A percentile compares a stretch with the other conserved stretches of the same genome.
Conservation (phyloP, 2,797 vertebrate genomes). For the Peromyscus aztecus region DNA sequence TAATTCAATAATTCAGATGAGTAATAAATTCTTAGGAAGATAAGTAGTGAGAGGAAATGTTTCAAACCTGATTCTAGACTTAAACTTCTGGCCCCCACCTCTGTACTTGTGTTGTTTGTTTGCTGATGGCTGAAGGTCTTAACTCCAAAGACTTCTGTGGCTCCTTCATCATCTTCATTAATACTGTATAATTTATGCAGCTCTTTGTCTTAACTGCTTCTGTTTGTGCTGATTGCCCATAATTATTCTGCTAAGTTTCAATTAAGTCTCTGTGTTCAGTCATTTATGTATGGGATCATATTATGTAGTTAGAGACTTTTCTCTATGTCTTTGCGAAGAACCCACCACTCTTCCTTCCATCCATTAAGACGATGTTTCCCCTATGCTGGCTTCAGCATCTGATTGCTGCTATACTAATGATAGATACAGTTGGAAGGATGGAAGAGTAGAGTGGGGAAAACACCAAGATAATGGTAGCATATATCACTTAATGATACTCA, state of each 20-base stretch:
- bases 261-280: slow-evolving; percentile 49
- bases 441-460: neutral
- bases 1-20: neutral
- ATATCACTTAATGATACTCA: neutral
- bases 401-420: neutral
- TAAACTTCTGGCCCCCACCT: neutral
- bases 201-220: slow-evolving; percentile 41
- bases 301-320: neutral
- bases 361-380: neutral
- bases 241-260: slow-evolving; percentile 67
- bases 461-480: neutral
- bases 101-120: neutral
- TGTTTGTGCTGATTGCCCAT: neutral
- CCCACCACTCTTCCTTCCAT: neutral
- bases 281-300: neutral
- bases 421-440: neutral
- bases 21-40: neutral
- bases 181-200: neutral
- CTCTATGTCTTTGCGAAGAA: slow-evolving; percentile 40
- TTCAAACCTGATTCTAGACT: neutral
- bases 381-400: neutral
- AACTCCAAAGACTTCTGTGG: neutral
- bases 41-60: slow-evolving; percentile 9
- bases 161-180: neutral
- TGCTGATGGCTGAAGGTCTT: neutral